Percentiles rank a stretch among this genome's conserved stretches.
Evolutionary conservation across 2,888 invertebrate genomes (phyloP).

Genomic region (Orthosia gothica): DNA sequence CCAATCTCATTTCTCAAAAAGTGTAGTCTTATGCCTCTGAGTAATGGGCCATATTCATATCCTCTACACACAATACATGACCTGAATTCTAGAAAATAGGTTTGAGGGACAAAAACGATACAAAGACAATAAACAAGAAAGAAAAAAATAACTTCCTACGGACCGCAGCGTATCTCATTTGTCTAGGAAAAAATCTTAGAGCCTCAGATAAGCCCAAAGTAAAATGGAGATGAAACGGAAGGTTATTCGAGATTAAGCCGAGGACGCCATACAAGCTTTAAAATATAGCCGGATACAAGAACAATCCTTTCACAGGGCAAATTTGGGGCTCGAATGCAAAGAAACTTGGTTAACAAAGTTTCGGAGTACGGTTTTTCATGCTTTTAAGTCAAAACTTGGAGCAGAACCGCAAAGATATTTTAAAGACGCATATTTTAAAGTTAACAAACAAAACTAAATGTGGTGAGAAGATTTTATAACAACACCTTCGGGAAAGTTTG

Average conservation of each 20-base stretch:
- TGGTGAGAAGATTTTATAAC: conserved; percentile 33
- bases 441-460: conserved; percentile 51
- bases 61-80: conserved; percentile 53
- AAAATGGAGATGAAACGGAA: conserved; percentile 87
- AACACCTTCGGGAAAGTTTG: conserved; percentile 31
- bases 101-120: conserved; percentile 63
- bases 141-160: conserved; percentile 73
- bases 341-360: conserved; percentile 71
- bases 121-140: conserved; percentile 70
- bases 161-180: conserved; percentile 78
- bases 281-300: conserved; percentile 80
- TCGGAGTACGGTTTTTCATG: conserved; percentile 61
- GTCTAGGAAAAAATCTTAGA: conserved; percentile 79
- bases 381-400: conserved; percentile 59
- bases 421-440: conserved; percentile 58
- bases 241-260: conserved; percentile 81
- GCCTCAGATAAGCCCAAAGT: conserved; percentile 83
- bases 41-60: conserved; percentile 62
- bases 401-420: conserved; percentile 45
- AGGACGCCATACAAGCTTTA: conserved; percentile 79
- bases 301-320: conserved; percentile 73
- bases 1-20: conserved; percentile 71
- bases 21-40: conserved; percentile 51
- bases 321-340: conserved; percentile 64
- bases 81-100: conserved; percentile 63